phyloP scores from a whole-genome alignment of 2,113 vertebrate species.

The Psephotus haematonotus region DNA sequence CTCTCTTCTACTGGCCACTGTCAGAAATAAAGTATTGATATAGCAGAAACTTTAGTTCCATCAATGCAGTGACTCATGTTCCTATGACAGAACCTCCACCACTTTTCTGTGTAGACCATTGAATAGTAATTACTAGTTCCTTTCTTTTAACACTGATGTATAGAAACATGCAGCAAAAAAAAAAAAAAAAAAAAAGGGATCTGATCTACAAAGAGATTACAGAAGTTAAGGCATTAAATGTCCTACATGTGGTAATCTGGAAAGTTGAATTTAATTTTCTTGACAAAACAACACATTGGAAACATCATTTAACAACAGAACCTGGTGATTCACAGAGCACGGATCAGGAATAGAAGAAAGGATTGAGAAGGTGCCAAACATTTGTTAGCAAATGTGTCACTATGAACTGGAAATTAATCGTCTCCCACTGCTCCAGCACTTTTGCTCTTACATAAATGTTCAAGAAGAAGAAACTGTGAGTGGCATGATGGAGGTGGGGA shows the following conservation, averaged over 20 bases:
- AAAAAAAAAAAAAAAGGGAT: neutral
- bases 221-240: neutral
- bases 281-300: neutral
- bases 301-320: neutral
- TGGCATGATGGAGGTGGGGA: neutral
- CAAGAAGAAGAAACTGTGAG: neutral
- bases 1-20: neutral
- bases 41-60: neutral
- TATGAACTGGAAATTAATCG: neutral
- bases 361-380: neutral
- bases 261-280: neutral
- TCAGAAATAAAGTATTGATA: neutral
- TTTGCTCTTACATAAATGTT: neutral
- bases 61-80: neutral
- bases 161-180: neutral
- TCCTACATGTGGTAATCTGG: neutral
- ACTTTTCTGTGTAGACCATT: neutral
- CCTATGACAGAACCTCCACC: neutral
- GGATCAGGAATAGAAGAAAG: neutral
- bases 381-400: neutral
- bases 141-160: neutral
- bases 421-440: neutral
- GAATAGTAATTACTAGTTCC: neutral
- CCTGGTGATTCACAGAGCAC: neutral
- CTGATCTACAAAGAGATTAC: neutral